These are phyloP conservation scores for Drosophila orosa DNA, from an alignment of 1,140 invertebrate species.

Conservation along the genomic window DNA sequence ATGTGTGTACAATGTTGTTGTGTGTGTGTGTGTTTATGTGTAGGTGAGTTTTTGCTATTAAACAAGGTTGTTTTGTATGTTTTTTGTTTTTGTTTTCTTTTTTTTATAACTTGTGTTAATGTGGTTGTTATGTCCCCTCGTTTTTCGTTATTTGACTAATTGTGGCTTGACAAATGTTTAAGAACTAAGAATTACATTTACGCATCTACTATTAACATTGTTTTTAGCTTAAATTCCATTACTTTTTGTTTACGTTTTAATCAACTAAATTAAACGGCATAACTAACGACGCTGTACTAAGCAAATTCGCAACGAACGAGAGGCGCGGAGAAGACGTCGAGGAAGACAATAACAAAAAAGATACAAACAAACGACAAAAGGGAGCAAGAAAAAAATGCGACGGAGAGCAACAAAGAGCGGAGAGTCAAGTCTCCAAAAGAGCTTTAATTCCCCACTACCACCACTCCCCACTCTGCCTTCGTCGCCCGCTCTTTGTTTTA, in stretches of 20 bases:
- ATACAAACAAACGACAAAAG: constrained; percentile 33
- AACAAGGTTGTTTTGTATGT: constrained; percentile 49
- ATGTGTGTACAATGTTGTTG: constrained; percentile 27
- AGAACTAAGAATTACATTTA: constrained; percentile 65
- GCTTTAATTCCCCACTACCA: constrained; percentile 29
- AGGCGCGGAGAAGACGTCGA: constrained; percentile 33
- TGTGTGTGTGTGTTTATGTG: constrained; percentile 27
- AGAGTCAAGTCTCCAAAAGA: constrained; percentile 35
- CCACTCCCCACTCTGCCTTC: constrained; percentile 20
- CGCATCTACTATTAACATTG: constrained; percentile 74
- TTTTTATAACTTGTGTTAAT: constrained; percentile 39
- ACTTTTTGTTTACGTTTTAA: constrained; percentile 68
- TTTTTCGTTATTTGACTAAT: constrained; percentile 76
- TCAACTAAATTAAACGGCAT: constrained; percentile 80
- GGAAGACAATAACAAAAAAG: constrained; percentile 44
- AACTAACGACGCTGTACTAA: constrained; percentile 80
- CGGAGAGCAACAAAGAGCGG: constrained; percentile 25
- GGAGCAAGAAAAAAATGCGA: constrained; percentile 28
- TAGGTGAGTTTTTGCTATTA: constrained; percentile 61
- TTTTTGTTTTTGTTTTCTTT: constrained; percentile 19
- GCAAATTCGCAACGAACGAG: constrained; percentile 66
- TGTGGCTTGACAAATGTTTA: constrained; percentile 72
- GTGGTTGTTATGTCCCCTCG: constrained; percentile 40
- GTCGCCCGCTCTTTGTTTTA: constrained; percentile 37
- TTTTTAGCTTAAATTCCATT: constrained; percentile 66